Evolutionary conservation across 1,140 invertebrate genomes (phyloP), one percentile per base, ranked within the genome.

Genomic region (Nasonia giraulti): DNA sequence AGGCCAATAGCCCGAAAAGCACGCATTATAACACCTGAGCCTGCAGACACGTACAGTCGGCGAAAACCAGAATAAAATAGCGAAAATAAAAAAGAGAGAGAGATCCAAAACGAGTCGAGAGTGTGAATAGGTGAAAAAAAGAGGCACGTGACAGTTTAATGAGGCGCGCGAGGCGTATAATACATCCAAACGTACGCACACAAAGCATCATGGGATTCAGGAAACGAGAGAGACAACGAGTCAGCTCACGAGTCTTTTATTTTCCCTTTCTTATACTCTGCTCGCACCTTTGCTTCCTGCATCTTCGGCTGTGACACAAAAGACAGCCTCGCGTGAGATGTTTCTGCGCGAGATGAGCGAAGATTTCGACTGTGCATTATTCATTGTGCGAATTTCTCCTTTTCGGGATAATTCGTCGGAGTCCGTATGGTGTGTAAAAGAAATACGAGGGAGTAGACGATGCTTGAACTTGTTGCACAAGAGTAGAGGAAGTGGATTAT

Each of bases 101-200:
- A 47, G 44, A 55, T 5, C n/a, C 20, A 6, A 62, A 62, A 20
- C 20, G 55, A 20, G 55, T 62, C 55, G 55, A 5, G 2, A 20
- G 17, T n/a, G 20, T 62, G 55, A 62, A 62, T 62, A 62, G 55
- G 55, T 62, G 55, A 62, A 62, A 74, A 74, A 27, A 27, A 27
- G 1, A 74, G 73, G 69, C 69, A 33, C 31, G n/a, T 74, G 37
- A 40, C 73, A 74, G 73, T 74, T 74, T 74, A 37, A 74, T 74
- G 73, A 76, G 74, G 8, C 73, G 73, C 68, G 68, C 10, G 20
- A 71, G 69, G 14, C 73, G 31, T 37, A 62, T 62, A n/a, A 20
- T 50, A 14, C 14, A 50, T 50, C 2, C 47, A 14, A 12, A 17
- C 12, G 17, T 23, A 14, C 17, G 17, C n/a, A 14, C 17, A 76